phyloP scores from a whole-genome alignment of 2,888 invertebrate species.

The Crematogaster levior region DNA sequence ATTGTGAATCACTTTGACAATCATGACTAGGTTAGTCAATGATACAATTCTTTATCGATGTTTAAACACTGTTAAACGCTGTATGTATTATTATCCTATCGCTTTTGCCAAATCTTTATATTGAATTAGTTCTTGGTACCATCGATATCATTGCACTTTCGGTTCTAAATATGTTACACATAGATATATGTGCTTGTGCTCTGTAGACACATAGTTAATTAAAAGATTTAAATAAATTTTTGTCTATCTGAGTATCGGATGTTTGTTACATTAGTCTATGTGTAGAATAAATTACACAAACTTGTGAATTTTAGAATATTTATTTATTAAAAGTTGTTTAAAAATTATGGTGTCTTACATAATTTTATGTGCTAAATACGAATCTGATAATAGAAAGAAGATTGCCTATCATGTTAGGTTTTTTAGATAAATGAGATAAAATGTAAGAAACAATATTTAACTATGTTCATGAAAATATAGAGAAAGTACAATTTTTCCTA shows the following conservation, averaged over 20 bases:
- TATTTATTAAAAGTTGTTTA: too few species aligned
- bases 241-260: not conserved
- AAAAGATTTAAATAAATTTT: not conserved
- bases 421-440: too few species aligned
- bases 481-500: too few species aligned
- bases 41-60: slow-evolving; percentile 62
- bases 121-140: not conserved
- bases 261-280: not conserved
- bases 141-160: not conserved
- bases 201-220: not conserved
- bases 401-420: too few species aligned
- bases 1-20: slow-evolving; percentile 75
- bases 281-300: slow-evolving; percentile 7
- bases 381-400: too few species aligned
- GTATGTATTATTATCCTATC: slow-evolving; percentile 34
- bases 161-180: not conserved
- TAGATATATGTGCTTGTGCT: slow-evolving; percentile 10
- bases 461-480: too few species aligned
- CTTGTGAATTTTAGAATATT: too few species aligned
- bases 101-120: slow-evolving; percentile 14
- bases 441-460: too few species aligned
- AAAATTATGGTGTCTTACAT: too few species aligned
- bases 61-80: slow-evolving; percentile 60
- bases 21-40: slow-evolving; percentile 79
- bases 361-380: too few species aligned